phyloP scores from a whole-genome alignment of 2,113 vertebrate genomes.

The Xiphophorus hellerii region DNA sequence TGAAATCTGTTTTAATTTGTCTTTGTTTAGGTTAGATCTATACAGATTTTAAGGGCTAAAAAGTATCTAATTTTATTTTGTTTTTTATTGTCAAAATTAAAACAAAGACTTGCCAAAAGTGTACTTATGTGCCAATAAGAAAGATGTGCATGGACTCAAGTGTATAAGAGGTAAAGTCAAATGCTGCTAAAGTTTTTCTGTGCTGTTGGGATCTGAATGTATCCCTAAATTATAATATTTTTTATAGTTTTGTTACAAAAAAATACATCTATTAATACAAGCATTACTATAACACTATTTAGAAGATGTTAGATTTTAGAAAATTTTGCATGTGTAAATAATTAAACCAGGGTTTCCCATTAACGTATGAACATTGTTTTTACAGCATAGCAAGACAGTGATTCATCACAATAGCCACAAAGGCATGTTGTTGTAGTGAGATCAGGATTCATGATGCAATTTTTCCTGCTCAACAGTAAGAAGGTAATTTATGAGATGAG shows the following conservation, averaged over 20 bases:
- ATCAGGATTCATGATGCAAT: slow-evolving; percentile 31
- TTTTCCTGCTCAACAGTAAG: slow-evolving; percentile 1
- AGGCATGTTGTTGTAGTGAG: neutral
- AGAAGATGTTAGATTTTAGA: neutral
- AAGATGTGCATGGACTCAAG: too few relatives aligned
- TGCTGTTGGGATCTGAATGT: too few relatives aligned
- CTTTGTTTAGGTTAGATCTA: too few relatives aligned
- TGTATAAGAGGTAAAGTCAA: too few relatives aligned
- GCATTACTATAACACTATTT: neutral
- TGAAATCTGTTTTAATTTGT: too few relatives aligned
- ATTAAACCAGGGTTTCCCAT: neutral
- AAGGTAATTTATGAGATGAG: slow-evolving; percentile 8
- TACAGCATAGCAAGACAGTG: neutral
- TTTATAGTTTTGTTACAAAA: too few relatives aligned
- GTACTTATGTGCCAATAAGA: too few relatives aligned
- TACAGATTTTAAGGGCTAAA: too few relatives aligned
- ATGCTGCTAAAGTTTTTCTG: too few relatives aligned
- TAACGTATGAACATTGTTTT: neutral
- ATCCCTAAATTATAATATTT: neutral
- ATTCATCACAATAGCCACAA: slow-evolving; percentile 8
- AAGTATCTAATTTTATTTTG: too few relatives aligned
- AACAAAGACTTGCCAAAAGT: too few relatives aligned
- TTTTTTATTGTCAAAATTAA: too few relatives aligned
- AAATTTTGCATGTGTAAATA: neutral
- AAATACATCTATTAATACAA: neutral